These are phyloP conservation scores for Strigamia transsilvanica DNA, from an alignment of 2,888 invertebrate species.

Conservation along the genomic window DNA sequence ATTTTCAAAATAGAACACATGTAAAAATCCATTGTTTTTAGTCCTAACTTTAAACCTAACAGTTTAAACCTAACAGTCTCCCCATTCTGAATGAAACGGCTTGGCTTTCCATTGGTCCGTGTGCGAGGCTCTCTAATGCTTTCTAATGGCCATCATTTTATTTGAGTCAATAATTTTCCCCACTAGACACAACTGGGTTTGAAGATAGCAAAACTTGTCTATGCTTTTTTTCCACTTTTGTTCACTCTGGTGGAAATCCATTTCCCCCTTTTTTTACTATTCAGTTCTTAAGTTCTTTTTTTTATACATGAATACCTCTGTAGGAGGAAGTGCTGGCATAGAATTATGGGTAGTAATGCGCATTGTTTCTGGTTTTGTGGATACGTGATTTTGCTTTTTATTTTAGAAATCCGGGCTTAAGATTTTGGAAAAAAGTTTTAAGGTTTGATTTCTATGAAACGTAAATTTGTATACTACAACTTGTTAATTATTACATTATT, in stretches of 20 bases:
- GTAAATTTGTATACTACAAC: too few species aligned
- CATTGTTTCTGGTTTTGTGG: too few species aligned
- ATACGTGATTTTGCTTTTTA: too few species aligned
- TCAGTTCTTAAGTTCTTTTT: background rate
- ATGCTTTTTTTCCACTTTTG: constrained; percentile 40
- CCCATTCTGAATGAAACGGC: constrained; percentile 47
- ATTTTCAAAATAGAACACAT: too few species aligned
- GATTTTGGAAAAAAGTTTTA: too few species aligned
- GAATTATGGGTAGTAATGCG: constrained; percentile 17
- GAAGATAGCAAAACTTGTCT: constrained; percentile 45
- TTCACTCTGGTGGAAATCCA: constrained; percentile 32
- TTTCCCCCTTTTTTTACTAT: constrained; percentile 7
- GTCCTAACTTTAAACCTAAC: too few species aligned
- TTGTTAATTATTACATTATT: too few species aligned
- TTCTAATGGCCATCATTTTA: constrained; percentile 49
- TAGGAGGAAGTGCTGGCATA: background rate
- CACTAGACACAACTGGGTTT: constrained; percentile 49
- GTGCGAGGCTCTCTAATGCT: constrained; percentile 43
- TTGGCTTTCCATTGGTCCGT: constrained; percentile 39
- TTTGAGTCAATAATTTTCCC: constrained; percentile 48
- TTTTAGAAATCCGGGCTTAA: too few species aligned
- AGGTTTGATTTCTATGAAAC: too few species aligned
- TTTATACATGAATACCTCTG: constrained; percentile 42
- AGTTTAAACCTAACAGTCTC: too few species aligned
- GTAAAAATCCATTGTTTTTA: too few species aligned